phyloP scores from a whole-genome alignment of 2,888 invertebrate genomes.

The Capitulum mitella region DNA sequence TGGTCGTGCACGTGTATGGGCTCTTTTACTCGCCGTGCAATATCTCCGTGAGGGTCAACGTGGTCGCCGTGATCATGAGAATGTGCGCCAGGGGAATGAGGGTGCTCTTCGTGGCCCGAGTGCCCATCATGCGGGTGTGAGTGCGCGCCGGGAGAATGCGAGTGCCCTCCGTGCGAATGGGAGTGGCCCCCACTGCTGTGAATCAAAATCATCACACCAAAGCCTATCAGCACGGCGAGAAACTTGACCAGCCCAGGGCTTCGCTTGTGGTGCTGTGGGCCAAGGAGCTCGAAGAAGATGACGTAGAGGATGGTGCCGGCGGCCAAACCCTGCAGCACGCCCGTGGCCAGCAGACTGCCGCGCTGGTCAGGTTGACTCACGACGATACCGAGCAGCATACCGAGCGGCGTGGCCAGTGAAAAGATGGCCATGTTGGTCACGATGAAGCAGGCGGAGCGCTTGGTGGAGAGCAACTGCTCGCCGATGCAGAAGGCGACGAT shows the following conservation, averaged over 20 bases:
- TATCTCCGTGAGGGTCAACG: not conserved
- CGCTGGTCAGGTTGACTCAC: constrained; percentile 41
- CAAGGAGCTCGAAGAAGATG: constrained; percentile 72
- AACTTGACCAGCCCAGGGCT: constrained; percentile 32
- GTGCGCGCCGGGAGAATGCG: not conserved
- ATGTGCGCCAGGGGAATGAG: too few relatives aligned
- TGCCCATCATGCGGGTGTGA: not conserved
- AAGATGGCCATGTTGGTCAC: constrained; percentile 55
- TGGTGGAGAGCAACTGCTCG: constrained; percentile 66
- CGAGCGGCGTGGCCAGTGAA: constrained; percentile 60
- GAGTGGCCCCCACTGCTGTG: not conserved
- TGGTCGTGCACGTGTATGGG: too few relatives aligned
- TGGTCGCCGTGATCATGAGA: not conserved
- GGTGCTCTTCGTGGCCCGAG: too few relatives aligned
- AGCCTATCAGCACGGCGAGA: constrained; percentile 32
- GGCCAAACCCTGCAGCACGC: constrained; percentile 66
- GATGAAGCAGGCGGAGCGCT: constrained; percentile 43
- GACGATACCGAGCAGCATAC: constrained; percentile 57
- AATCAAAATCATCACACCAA: constrained; percentile 31
- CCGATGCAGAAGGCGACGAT: constrained; percentile 84
- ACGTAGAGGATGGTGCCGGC: constrained; percentile 89
- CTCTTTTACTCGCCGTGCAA: not conserved
- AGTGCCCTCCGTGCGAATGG: not conserved
- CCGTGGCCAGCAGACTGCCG: constrained; percentile 31
- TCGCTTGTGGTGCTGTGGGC: constrained; percentile 30